Evolutionary conservation across 35 echinoderm and acorn worm species (phyloP).

Genomic region (Ophiothrix spiculata): DNA sequence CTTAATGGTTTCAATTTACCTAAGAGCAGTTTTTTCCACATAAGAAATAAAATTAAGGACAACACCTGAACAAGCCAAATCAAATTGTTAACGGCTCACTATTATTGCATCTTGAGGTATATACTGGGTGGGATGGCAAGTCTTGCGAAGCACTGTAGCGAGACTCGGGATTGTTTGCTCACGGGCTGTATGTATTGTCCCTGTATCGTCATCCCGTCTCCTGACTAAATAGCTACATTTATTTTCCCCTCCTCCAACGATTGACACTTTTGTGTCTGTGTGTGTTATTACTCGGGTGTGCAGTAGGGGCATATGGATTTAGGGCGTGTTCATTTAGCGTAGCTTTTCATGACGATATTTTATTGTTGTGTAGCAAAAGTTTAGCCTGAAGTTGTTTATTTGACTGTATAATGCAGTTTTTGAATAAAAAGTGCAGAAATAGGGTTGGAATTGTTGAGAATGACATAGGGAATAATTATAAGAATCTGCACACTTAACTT

Average conservation of each 20-base stretch:
- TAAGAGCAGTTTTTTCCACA: too few relatives aligned
- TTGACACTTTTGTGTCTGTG: background rate
- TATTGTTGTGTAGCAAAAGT: background rate
- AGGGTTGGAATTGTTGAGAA: background rate
- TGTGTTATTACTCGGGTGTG: background rate
- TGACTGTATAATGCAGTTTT: constrained; percentile 8
- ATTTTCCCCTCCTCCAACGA: background rate
- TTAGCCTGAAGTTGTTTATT: background rate
- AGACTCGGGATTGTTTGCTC: constrained; percentile 1
- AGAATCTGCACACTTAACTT: background rate
- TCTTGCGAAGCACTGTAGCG: background rate
- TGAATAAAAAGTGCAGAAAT: background rate
- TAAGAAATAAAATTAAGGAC: background rate
- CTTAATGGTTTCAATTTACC: too few relatives aligned
- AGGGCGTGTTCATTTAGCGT: background rate
- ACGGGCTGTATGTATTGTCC: background rate
- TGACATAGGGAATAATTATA: background rate
- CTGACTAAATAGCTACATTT: constrained; percentile 13
- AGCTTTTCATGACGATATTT: background rate
- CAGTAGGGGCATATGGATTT: background rate
- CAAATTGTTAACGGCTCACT: background rate
- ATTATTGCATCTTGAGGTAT: constrained; percentile 6
- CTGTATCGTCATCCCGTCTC: background rate
- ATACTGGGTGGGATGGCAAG: background rate
- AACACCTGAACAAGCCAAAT: background rate